A percentile compares a stretch with the other conserved stretches of the same genome.
phyloP scores from a whole-genome alignment of 2,113 vertebrate genomes.

The Odocoileus virginianus region DNA sequence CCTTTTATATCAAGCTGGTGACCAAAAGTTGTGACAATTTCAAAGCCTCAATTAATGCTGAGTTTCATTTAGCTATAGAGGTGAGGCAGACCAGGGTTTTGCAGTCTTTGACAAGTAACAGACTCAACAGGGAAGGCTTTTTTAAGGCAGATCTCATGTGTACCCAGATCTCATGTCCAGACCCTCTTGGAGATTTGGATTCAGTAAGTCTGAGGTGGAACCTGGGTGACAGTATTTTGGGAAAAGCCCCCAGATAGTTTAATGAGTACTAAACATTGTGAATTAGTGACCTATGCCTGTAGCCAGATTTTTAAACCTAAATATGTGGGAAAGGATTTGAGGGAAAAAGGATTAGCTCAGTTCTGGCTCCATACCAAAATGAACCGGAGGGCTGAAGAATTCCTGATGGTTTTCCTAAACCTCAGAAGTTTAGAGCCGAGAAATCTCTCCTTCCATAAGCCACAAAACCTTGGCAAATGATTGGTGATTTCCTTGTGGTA shows the following conservation, averaged over 20 bases:
- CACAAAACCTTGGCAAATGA: not conserved
- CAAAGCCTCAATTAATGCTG: not conserved
- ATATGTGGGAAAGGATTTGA: not conserved
- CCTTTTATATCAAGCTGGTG: not conserved
- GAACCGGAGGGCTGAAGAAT: not conserved
- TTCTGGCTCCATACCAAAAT: not conserved
- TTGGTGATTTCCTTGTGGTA: not conserved
- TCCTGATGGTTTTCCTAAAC: not conserved
- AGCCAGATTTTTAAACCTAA: not conserved
- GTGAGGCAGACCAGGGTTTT: not conserved
- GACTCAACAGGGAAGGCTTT: not conserved
- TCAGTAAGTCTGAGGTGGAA: not conserved
- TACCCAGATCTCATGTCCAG: no score
- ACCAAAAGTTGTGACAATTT: not conserved
- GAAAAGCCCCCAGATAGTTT: not conserved
- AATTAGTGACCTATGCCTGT: not conserved
- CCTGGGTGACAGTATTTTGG: not conserved
- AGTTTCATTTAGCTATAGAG: not conserved
- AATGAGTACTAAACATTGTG: not conserved
- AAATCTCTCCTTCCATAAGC: not conserved
- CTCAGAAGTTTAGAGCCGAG: not conserved
- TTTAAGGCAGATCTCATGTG: not conserved
- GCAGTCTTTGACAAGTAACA: not conserved
- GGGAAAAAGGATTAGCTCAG: not conserved
- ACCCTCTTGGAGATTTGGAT: not conserved